Evolutionary conservation across 23 tunicate genomes (phyloP).

Genomic region (Clavelina lepadiformis): DNA sequence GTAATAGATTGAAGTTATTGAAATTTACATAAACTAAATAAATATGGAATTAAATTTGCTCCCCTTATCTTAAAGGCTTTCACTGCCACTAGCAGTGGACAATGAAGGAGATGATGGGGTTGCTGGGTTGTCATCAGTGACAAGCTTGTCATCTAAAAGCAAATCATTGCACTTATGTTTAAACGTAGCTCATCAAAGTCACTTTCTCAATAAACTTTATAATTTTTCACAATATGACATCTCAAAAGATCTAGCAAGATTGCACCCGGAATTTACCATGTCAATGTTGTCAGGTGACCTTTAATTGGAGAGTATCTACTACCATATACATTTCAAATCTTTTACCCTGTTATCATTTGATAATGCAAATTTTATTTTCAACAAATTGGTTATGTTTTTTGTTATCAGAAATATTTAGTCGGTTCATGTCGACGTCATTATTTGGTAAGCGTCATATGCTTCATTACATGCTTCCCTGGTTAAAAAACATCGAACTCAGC

Average conservation of each 20-base stretch:
- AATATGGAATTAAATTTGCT: no score
- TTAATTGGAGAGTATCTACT: not conserved
- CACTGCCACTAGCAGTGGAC: no score
- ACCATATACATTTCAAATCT: not conserved
- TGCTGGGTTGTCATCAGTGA: no score
- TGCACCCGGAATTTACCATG: slow-evolving; percentile 46
- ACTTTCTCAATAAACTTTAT: slow-evolving; percentile 9
- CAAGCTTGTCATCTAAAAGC: no score
- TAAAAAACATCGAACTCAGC: slow-evolving; percentile 44
- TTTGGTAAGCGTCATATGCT: slow-evolving; percentile 57
- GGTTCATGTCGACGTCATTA: slow-evolving; percentile 34
- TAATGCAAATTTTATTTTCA: not conserved
- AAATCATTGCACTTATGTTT: slow-evolving; percentile 1
- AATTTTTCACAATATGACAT: slow-evolving; percentile 20
- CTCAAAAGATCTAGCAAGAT: slow-evolving; percentile 35
- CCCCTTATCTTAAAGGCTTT: no score
- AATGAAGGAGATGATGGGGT: no score
- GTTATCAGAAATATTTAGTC: slow-evolving; percentile 57
- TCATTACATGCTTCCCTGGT: slow-evolving; percentile 65
- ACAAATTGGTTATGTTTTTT: not conserved
- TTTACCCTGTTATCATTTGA: no score
- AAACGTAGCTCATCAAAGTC: slow-evolving; percentile 3
- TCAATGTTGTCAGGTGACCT: slow-evolving; percentile 42
- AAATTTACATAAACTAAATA: no score
- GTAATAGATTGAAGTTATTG: no score